phyloP scores from a whole-genome alignment of 2,888 invertebrate genomes.

The Dioctria rufipes region DNA sequence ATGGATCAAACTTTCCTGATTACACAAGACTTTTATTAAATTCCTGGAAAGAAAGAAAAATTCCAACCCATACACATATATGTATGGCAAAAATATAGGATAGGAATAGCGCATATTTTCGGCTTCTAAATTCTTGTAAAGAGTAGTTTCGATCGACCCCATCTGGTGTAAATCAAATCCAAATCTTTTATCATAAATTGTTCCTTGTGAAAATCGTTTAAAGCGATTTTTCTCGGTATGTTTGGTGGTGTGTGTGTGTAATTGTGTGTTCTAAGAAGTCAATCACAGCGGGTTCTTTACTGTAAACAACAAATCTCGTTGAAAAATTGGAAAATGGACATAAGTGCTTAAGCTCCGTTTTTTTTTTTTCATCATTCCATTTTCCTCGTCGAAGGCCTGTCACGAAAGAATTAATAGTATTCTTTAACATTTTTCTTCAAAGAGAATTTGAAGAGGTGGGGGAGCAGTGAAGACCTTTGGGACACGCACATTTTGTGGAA shows the following conservation, averaged over 20 bases:
- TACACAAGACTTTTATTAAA: no score
- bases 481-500: slow-evolving; percentile 35
- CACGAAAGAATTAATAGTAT: slow-evolving; percentile 32
- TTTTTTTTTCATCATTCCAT: background rate
- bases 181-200: slow-evolving; percentile 30
- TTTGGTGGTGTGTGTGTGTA: no score
- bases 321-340: slow-evolving; percentile 43
- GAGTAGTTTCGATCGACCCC: background rate
- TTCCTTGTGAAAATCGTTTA: slow-evolving; percentile 14
- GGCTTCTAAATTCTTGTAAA: no score
- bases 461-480: slow-evolving; percentile 12
- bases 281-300: slow-evolving; percentile 17
- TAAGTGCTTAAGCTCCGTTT: slow-evolving; percentile 1
- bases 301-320: slow-evolving; percentile 38
- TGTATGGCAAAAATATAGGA: no score
- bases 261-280: slow-evolving; percentile 21
- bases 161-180: slow-evolving; percentile 22
- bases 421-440: slow-evolving; percentile 32
- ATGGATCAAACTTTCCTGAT: no score
- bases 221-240: background rate
- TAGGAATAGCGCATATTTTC: no score
- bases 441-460: background rate
- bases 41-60: no score
- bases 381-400: background rate
- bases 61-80: no score